Conservation (phyloP, 1,140 invertebrate genomes). For the Drosophila asahinai region DNA sequence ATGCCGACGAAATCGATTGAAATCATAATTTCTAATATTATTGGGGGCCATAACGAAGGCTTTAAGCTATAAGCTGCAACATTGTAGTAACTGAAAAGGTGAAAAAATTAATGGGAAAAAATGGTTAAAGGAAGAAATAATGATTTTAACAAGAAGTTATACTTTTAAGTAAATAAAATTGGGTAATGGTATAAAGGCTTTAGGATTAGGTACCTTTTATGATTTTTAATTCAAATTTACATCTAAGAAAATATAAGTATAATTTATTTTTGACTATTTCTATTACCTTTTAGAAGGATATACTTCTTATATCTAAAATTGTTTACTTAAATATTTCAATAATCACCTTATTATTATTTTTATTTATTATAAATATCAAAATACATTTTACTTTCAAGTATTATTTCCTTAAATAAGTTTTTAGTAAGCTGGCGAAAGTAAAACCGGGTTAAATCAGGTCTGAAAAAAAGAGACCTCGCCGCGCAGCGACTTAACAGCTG, state of each 20-base stretch:
- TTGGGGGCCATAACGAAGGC: constrained; percentile 18
- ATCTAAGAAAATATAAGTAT: too few relatives aligned
- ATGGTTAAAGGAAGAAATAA: neutral
- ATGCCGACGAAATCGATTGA: constrained; percentile 8
- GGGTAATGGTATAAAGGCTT: too few relatives aligned
- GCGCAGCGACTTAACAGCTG: constrained; percentile 16
- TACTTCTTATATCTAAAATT: too few relatives aligned
- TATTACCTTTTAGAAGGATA: too few relatives aligned
- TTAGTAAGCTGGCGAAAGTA: constrained; percentile 19
- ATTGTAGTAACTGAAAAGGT: neutral
- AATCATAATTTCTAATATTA: constrained; percentile 30
- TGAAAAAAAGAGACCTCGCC: neutral
- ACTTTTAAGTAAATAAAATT: too few relatives aligned
- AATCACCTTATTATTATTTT: too few relatives aligned
- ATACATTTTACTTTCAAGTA: neutral
- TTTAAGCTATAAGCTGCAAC: neutral
- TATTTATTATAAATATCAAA: neutral
- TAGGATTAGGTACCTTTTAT: too few relatives aligned
- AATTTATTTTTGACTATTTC: too few relatives aligned
- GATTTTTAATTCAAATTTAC: too few relatives aligned
- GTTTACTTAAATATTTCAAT: too few relatives aligned
- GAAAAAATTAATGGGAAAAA: neutral
- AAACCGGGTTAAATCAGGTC: neutral
- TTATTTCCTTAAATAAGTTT: neutral
- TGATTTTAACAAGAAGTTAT: too few relatives aligned